Percentiles rank a stretch among this genome's conserved stretches.
phyloP scores from a whole-genome alignment of 2,113 vertebrate species.

The Pterocles orientalis region DNA sequence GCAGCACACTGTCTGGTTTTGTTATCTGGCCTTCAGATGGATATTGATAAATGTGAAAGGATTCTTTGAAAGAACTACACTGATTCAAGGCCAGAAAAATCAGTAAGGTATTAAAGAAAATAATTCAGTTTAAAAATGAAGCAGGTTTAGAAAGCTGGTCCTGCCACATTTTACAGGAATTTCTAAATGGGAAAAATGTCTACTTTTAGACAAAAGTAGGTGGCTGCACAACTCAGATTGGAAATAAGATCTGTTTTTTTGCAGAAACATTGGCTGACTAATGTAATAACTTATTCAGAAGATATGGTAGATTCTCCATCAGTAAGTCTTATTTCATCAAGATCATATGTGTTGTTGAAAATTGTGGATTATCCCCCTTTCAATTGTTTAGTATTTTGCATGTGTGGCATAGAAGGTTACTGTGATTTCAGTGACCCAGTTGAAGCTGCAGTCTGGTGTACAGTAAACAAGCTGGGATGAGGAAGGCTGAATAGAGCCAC shows the following conservation, averaged over 20 bases:
- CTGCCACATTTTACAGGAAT: not conserved
- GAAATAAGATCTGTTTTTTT: not conserved
- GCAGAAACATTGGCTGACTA: not conserved
- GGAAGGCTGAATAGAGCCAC: not conserved
- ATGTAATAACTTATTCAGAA: not conserved
- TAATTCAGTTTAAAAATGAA: not conserved
- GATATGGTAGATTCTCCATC: not conserved
- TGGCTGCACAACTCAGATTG: not conserved
- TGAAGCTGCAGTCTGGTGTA: not conserved
- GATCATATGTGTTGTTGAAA: not conserved
- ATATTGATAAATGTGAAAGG: not conserved
- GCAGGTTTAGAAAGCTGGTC: not conserved
- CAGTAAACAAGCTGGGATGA: not conserved
- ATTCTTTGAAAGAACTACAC: not conserved
- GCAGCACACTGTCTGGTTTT: not conserved
- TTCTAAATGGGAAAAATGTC: not conserved
- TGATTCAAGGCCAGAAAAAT: not conserved
- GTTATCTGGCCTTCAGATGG: not conserved
- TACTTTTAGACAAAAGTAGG: not conserved
- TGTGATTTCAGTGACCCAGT: not conserved
- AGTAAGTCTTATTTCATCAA: not conserved
- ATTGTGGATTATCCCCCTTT: not conserved
- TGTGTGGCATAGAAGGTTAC: not conserved
- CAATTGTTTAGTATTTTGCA: not conserved
- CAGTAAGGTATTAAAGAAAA: not conserved